Percentiles rank a stretch among this genome's conserved stretches.
Conservation (phyloP, 2,113 vertebrate species). For the Cyprinodon brontotheroides region DNA sequence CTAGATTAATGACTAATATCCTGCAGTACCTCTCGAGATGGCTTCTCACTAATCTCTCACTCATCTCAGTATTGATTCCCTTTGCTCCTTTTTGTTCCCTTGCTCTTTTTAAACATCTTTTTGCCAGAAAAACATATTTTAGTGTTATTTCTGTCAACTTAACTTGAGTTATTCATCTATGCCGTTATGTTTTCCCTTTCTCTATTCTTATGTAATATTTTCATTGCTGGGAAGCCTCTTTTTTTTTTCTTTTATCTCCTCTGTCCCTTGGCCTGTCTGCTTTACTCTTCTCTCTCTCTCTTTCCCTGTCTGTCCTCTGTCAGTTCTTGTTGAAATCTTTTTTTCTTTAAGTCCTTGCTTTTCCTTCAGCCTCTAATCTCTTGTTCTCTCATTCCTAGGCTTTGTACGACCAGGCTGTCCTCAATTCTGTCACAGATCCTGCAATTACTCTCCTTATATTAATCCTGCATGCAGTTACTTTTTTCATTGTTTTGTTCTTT, state of each 20-base stretch:
- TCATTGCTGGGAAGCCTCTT: not conserved
- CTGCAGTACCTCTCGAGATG: slow-evolving; percentile 1
- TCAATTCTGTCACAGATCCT: not conserved
- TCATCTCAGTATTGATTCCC: slow-evolving; percentile 42
- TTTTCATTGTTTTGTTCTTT: not conserved
- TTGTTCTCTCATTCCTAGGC: not conserved
- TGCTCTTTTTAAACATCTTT: rapidly evolving
- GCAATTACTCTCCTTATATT: not conserved
- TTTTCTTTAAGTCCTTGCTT: not conserved
- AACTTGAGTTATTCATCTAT: slow-evolving; percentile 10
- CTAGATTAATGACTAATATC: slow-evolving; percentile 3
- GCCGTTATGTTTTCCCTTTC: not conserved
- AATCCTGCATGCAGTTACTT: slow-evolving; percentile 1
- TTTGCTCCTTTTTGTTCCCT: not conserved
- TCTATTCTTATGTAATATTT: slow-evolving; percentile 9
- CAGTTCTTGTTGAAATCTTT: slow-evolving; percentile 17
- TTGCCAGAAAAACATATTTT: not conserved
- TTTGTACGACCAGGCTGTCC: not conserved
- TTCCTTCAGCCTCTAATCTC: not conserved
- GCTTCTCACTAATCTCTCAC: slow-evolving; percentile 24
- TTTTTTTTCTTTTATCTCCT: not conserved
- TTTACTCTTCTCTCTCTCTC: not conserved
- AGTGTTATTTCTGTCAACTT: not conserved
- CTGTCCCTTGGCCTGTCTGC: slow-evolving; percentile 1
- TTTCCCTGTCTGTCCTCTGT: slow-evolving; percentile 4